These are phyloP conservation scores for Aspiorhynchus laticeps DNA, from an alignment of 2,113 vertebrate species.

Conservation along the genomic window DNA sequence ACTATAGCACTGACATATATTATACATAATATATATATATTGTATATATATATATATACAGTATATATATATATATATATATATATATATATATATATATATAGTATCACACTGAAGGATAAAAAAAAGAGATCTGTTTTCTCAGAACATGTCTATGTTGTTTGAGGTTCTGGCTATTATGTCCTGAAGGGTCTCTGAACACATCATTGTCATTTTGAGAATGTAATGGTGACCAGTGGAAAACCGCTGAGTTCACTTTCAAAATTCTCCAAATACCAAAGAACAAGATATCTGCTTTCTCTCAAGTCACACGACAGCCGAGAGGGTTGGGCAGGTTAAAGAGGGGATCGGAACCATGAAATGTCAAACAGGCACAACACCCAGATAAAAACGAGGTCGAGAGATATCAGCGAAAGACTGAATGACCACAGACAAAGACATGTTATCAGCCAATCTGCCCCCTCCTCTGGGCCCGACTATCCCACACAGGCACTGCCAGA, in stretches of 20 bases:
- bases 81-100: too few relatives aligned
- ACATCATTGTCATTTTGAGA: not conserved
- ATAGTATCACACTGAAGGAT: not conserved
- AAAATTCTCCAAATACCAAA: slow-evolving; percentile 23
- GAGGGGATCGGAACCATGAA: slow-evolving; percentile 13
- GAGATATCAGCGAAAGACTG: slow-evolving; percentile 33
- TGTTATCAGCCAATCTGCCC: slow-evolving; percentile 30
- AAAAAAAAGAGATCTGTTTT: not conserved
- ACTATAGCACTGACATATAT: too few relatives aligned
- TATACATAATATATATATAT: too few relatives aligned
- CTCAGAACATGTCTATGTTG: not conserved
- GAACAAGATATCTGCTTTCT: slow-evolving; percentile 23
- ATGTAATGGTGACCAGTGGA: not conserved
- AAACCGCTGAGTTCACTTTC: not conserved
- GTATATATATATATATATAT: too few relatives aligned
- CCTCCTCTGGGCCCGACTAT: slow-evolving; percentile 8
- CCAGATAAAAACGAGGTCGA: slow-evolving; percentile 37
- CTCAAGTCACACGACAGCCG: slow-evolving; percentile 1
- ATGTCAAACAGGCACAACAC: slow-evolving; percentile 39
- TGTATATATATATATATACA: too few relatives aligned
- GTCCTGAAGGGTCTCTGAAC: not conserved
- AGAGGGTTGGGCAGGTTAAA: not conserved
- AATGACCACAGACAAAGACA: slow-evolving; percentile 42
- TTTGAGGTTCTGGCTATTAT: not conserved
- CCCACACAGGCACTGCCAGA: slow-evolving; percentile 3